Evolutionary conservation across 2,797 vertebrate species (phyloP).

Genomic region (Helicolenus hilgendorfi): DNA sequence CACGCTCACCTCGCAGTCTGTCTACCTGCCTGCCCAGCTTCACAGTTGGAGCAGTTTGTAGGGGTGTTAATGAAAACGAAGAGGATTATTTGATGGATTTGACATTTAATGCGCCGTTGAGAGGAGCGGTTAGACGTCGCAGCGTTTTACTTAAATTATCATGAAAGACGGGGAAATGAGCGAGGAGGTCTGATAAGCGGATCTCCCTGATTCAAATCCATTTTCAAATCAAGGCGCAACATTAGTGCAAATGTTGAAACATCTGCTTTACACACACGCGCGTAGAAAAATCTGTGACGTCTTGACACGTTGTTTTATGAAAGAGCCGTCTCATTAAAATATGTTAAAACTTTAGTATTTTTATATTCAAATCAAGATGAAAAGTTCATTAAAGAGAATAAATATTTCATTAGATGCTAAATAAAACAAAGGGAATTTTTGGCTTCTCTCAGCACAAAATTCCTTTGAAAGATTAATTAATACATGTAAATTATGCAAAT

Average conservation of each 20-base stretch:
- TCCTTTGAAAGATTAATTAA: constrained; percentile 99
- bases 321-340: constrained; percentile 92
- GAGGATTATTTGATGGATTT: constrained; percentile 34
- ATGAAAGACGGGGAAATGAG: background rate
- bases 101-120: constrained; percentile 25
- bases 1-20: constrained; percentile 26
- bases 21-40: constrained; percentile 35
- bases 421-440: constrained; percentile 99
- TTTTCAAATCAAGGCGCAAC: constrained; percentile 8
- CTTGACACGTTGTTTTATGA: constrained; percentile 81
- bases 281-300: constrained; percentile 57
- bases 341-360: constrained; percentile 97
- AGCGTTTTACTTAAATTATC: constrained; percentile 23
- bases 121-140: constrained; percentile 3
- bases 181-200: background rate
- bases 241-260: constrained; percentile 68
- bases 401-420: constrained; percentile 99
- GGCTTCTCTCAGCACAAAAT: constrained; percentile 99
- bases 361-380: constrained; percentile 99
- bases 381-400: constrained; percentile 99
- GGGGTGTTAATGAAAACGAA: constrained; percentile 56
- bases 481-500: constrained; percentile 99
- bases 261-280: constrained; percentile 62
- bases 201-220: background rate
- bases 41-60: constrained; percentile 46